A percentile compares a stretch with the other conserved stretches of the same genome.
Evolutionary conservation across 1,140 invertebrate species (phyloP).

Genomic region (Apis florea): DNA sequence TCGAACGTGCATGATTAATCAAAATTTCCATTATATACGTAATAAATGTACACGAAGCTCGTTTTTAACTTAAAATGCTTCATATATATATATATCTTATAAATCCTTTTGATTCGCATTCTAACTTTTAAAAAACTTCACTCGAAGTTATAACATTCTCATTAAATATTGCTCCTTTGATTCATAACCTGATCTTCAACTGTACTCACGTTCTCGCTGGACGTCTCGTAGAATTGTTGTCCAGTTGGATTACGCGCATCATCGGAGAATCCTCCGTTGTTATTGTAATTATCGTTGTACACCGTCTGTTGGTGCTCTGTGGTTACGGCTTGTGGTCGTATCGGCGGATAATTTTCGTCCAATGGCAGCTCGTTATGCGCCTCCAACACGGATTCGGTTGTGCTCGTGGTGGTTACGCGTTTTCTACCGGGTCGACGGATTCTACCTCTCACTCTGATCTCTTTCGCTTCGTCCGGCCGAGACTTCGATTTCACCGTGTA

Average conservation of each 20-base stretch:
- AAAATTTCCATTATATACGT: too few relatives aligned
- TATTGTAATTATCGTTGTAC: slow-evolving; percentile 64
- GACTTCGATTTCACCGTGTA: slow-evolving; percentile 61
- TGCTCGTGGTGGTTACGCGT: slow-evolving; percentile 68
- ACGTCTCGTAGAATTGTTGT: slow-evolving; percentile 45
- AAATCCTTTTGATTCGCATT: too few relatives aligned
- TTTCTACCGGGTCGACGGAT: slow-evolving; percentile 69
- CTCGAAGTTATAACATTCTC: too few relatives aligned
- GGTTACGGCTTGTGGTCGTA: slow-evolving; percentile 41
- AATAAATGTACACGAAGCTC: too few relatives aligned
- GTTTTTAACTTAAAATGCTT: too few relatives aligned
- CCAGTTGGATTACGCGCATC: slow-evolving; percentile 12
- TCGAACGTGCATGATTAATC: too few relatives aligned
- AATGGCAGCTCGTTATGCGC: slow-evolving; percentile 75
- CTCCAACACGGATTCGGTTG: slow-evolving; percentile 68
- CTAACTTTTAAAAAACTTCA: too few relatives aligned
- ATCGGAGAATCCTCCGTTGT: not conserved
- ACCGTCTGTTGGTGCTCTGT: slow-evolving; percentile 43
- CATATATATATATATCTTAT: too few relatives aligned
- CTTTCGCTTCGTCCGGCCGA: slow-evolving; percentile 60
- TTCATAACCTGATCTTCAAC: not conserved
- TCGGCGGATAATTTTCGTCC: slow-evolving; percentile 75
- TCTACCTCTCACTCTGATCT: slow-evolving; percentile 59
- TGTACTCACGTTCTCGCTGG: slow-evolving; percentile 62
- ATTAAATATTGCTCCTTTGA: too few relatives aligned